phyloP scores from a whole-genome alignment of 2,113 vertebrate genomes.

The Equus przewalskii region DNA sequence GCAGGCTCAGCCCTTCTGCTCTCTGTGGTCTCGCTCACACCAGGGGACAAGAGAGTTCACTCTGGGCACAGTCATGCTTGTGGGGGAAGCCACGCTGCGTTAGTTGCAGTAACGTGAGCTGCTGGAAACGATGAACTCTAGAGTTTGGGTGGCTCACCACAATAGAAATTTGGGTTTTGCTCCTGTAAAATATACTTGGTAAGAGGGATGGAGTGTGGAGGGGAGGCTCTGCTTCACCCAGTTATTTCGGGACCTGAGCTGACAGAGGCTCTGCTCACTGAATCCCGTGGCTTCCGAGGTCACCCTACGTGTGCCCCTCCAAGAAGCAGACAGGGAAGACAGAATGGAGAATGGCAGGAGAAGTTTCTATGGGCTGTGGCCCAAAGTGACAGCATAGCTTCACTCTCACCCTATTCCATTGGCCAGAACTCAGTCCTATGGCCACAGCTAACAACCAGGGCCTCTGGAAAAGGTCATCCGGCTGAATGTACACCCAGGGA shows the following conservation, averaged over 20 bases:
- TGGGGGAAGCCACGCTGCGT: not conserved
- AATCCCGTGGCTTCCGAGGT: not conserved
- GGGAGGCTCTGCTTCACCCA: not conserved
- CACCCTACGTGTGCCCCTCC: not conserved
- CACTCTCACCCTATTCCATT: not conserved
- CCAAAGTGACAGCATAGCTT: not conserved
- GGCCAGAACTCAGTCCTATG: not conserved
- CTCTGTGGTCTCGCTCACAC: accelerated
- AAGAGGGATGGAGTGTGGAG: too few relatives aligned
- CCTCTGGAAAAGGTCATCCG: not conserved
- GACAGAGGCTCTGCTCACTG: not conserved
- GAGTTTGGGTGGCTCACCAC: too few relatives aligned
- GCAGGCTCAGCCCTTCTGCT: too few relatives aligned
- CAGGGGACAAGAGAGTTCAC: too few relatives aligned
- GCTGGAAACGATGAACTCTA: not conserved
- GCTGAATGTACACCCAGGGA: not conserved
- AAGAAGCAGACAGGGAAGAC: accelerated
- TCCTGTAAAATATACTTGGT: not conserved
- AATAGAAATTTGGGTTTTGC: not conserved
- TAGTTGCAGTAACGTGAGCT: not conserved
- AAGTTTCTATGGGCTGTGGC: not conserved
- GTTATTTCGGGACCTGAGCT: not conserved
- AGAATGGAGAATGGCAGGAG: not conserved
- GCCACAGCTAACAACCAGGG: not conserved
- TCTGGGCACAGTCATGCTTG: accelerated